A percentile compares a stretch with the other conserved stretches of the same genome.
These are phyloP conservation scores for Diuraphis noxia DNA, from an alignment of 1,140 invertebrate species.

Conservation along the genomic window DNA sequence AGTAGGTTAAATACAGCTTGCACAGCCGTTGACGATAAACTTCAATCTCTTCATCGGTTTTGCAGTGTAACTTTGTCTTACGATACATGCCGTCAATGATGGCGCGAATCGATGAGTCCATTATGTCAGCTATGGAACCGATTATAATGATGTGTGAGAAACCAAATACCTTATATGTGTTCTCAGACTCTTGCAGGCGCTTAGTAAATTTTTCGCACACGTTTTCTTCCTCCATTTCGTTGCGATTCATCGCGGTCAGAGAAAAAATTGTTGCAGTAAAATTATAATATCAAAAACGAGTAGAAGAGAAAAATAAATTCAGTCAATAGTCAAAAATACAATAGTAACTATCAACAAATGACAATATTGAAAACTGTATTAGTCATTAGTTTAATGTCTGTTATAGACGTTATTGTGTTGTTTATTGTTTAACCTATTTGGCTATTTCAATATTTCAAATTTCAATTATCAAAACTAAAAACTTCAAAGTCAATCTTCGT, in stretches of 20 bases:
- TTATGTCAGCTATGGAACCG: neutral
- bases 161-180: constrained; percentile 17
- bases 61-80: constrained; percentile 16
- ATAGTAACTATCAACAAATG: too few species aligned
- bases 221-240: neutral
- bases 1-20: constrained; percentile 17
- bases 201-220: neutral
- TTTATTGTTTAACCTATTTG: too few species aligned
- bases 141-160: constrained; percentile 28
- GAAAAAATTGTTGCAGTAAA: neutral
- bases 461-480: too few species aligned
- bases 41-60: neutral
- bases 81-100: constrained; percentile 17
- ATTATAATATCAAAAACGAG: neutral
- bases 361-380: too few species aligned
- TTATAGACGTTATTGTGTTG: too few species aligned
- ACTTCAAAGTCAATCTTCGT: too few species aligned
- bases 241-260: neutral
- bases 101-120: neutral
- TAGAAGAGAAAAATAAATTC: neutral
- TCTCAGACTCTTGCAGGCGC: constrained; percentile 10
- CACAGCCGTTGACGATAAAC: neutral
- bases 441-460: too few species aligned
- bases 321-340: too few species aligned
- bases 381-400: too few species aligned